Evolutionary conservation across 1,140 invertebrate genomes (phyloP).

Genomic region (Pseudomyrmex concolor): DNA sequence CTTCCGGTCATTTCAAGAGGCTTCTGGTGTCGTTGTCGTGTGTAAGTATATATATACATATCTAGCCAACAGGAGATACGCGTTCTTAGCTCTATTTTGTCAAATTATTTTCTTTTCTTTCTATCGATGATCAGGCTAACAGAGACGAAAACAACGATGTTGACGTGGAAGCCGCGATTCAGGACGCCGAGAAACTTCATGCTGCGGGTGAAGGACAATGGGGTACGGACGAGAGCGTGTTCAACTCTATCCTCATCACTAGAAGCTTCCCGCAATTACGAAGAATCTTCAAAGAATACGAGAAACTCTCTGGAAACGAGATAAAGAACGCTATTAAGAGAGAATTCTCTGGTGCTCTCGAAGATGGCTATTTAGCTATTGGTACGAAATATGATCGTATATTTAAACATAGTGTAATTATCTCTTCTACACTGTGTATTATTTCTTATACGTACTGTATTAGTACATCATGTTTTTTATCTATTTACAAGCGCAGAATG

Average conservation of each 20-base stretch:
- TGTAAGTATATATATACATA: constrained; percentile 84
- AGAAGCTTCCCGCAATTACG: constrained; percentile 93
- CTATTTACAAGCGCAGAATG: not conserved
- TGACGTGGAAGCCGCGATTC: constrained; percentile 88
- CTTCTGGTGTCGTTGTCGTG: constrained; percentile 91
- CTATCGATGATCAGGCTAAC: constrained; percentile 78
- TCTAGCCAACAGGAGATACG: not conserved
- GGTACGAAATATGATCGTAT: constrained; percentile 86
- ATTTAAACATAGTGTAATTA: not conserved
- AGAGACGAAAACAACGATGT: constrained; percentile 86
- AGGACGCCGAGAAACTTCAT: constrained; percentile 90
- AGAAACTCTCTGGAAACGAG: constrained; percentile 90
- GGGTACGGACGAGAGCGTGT: constrained; percentile 95
- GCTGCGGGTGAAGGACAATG: constrained; percentile 92
- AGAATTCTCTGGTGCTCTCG: constrained; percentile 94
- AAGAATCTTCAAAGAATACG: constrained; percentile 92
- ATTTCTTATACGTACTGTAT: not conserved
- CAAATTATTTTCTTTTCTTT: constrained; percentile 8
- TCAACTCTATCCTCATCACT: constrained; percentile 93
- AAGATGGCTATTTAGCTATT: constrained; percentile 94
- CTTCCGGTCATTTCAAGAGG: constrained; percentile 94
- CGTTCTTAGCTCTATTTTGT: not conserved
- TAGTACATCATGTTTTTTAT: not conserved
- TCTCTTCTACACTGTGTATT: not conserved
- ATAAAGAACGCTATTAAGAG: constrained; percentile 95